A percentile compares a stretch with the other conserved stretches of the same genome.
Evolutionary conservation across 2,797 vertebrate genomes (phyloP).

Genomic region (Ctenopoma kingsleyae): DNA sequence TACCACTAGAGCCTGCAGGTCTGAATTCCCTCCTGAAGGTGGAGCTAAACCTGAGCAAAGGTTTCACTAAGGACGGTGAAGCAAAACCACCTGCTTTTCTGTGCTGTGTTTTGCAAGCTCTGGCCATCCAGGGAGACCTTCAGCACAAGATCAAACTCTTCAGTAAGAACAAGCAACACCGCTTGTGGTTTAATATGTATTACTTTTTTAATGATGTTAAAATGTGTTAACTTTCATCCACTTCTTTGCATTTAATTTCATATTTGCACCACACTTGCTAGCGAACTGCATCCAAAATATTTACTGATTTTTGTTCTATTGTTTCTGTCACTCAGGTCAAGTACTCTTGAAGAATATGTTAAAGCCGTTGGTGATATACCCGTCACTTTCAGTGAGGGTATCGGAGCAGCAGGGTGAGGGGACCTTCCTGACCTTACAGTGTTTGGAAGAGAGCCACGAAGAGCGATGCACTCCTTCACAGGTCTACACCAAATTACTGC

Average conservation of each 20-base stretch:
- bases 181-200: background rate
- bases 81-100: conserved; percentile 69
- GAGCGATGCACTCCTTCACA: conserved; percentile 87
- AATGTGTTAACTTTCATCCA: background rate
- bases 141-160: conserved; percentile 91
- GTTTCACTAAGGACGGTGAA: conserved; percentile 74
- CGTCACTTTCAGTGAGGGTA: conserved; percentile 83
- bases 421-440: conserved; percentile 83
- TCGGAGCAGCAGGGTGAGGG: conserved; percentile 79
- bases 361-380: conserved; percentile 88
- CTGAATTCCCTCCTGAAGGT: conserved; percentile 85
- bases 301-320: background rate
- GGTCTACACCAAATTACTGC: conserved; percentile 89
- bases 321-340: conserved; percentile 83
- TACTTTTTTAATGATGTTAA: background rate
- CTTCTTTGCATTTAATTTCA: background rate
- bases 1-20: conserved; percentile 79
- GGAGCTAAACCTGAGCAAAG: conserved; percentile 84
- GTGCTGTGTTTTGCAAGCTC: conserved; percentile 88
- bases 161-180: conserved; percentile 82
- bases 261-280: background rate
- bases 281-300: background rate
- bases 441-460: conserved; percentile 67
- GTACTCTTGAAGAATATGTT: conserved; percentile 91
- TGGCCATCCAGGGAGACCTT: conserved; percentile 92